A percentile compares a stretch with the other conserved stretches of the same genome.
These are phyloP conservation scores for Habroteleia sp. DNA, from an alignment of 2,888 invertebrate species.

Conservation along the genomic window DNA sequence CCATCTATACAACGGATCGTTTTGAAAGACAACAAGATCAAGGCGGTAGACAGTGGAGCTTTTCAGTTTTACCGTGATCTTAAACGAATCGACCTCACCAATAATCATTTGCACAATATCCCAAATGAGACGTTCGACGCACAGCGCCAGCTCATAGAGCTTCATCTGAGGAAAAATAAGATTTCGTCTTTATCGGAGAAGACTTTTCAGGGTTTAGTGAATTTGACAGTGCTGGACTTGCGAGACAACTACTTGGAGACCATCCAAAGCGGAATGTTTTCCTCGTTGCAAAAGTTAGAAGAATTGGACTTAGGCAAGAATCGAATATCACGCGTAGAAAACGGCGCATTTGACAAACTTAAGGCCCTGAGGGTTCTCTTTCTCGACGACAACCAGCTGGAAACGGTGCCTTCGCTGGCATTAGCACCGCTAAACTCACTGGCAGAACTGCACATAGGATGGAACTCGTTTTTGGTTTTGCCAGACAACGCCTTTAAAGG, in stretches of 20 bases:
- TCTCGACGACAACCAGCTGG: slow-evolving; percentile 91
- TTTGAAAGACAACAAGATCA: slow-evolving; percentile 92
- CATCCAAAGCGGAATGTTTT: slow-evolving; percentile 88
- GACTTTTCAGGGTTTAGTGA: slow-evolving; percentile 90
- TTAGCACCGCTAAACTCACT: slow-evolving; percentile 88
- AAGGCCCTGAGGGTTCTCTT: slow-evolving; percentile 89
- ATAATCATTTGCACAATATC: slow-evolving; percentile 91
- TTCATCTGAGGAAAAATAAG: slow-evolving; percentile 92
- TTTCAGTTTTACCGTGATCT: slow-evolving; percentile 94
- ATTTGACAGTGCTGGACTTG: slow-evolving; percentile 90
- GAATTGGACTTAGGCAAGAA: slow-evolving; percentile 93
- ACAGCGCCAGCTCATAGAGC: slow-evolving; percentile 90
- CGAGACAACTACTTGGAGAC: slow-evolving; percentile 91
- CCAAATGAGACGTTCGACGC: slow-evolving; percentile 89
- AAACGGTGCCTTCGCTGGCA: slow-evolving; percentile 88
- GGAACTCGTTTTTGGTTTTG: slow-evolving; percentile 89
- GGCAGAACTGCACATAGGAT: slow-evolving; percentile 91
- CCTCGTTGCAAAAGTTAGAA: slow-evolving; percentile 88
- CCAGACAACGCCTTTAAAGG: slow-evolving; percentile 90
- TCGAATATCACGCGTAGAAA: slow-evolving; percentile 90
- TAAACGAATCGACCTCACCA: slow-evolving; percentile 91
- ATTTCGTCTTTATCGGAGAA: slow-evolving; percentile 89
- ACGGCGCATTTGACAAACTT: slow-evolving; percentile 89
- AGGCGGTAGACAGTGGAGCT: slow-evolving; percentile 91
- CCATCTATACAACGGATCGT: slow-evolving; percentile 93